phyloP scores from a whole-genome alignment of 1,140 invertebrate species.

The Bombus vancouverensis region DNA sequence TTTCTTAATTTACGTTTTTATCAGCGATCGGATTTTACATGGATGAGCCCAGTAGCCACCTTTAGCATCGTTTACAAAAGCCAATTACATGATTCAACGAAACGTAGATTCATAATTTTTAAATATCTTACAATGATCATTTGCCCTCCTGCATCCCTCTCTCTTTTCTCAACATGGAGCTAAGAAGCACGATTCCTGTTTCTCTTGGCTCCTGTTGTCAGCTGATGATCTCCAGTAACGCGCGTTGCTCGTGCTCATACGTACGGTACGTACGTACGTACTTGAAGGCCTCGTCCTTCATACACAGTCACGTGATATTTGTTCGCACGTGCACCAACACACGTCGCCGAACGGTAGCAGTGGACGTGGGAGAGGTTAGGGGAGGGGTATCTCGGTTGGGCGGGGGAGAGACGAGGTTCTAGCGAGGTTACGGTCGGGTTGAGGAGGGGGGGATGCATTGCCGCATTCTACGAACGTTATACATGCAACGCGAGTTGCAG shows the following conservation, averaged over 20 bases:
- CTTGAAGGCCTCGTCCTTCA: conserved; percentile 72
- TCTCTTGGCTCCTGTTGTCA: conserved; percentile 59
- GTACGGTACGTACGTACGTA: conserved; percentile 45
- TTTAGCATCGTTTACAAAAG: too few species aligned
- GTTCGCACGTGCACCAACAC: conserved; percentile 30
- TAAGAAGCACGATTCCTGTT: conserved; percentile 52
- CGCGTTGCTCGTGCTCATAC: conserved; percentile 19
- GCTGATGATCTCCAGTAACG: conserved; percentile 56
- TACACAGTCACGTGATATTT: conserved; percentile 22
- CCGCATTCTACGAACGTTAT: conserved; percentile 67
- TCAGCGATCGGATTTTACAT: not conserved
- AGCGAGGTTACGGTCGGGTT: not conserved
- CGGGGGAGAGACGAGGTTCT: not conserved
- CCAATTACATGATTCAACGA: not conserved
- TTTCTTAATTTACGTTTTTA: not conserved
- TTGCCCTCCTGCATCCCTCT: not conserved
- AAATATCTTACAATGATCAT: not conserved
- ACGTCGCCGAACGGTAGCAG: not conserved
- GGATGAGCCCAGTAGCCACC: too few species aligned
- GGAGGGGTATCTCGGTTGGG: not conserved
- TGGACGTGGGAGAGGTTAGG: not conserved
- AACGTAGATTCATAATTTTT: not conserved
- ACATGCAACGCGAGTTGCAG: conserved; percentile 52
- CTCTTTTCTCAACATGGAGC: not conserved
- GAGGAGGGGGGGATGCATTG: conserved; percentile 36